A percentile compares a stretch with the other conserved stretches of the same genome.
Evolutionary conservation across 2,113 vertebrate species (phyloP).

Genomic region (cattle (Bos taurus)): ARS-UCD2.0 NC_037352.1:8249501-8250000

Average conservation of each 20-base stretch:
- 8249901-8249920: neutral
- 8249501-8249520: neutral
- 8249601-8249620: neutral
- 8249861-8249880: neutral
- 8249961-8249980: neutral
- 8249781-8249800: neutral
- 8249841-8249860: rapidly evolving
- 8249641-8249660: neutral
- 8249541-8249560: neutral
- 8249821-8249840: neutral
- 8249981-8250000: neutral
- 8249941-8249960: neutral
- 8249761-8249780: neutral
- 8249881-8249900: neutral
- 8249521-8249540: neutral
- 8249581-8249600: neutral
- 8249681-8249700: neutral
- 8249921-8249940: neutral
- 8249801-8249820: neutral
- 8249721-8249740: neutral
- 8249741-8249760: neutral
- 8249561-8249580: neutral
- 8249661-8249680: neutral
- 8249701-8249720: neutral
- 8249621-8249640: neutral